A percentile compares a stretch with the other conserved stretches of the same genome.
phyloP scores from a whole-genome alignment of 2,888 invertebrate species.

The Pheosia tremula region DNA sequence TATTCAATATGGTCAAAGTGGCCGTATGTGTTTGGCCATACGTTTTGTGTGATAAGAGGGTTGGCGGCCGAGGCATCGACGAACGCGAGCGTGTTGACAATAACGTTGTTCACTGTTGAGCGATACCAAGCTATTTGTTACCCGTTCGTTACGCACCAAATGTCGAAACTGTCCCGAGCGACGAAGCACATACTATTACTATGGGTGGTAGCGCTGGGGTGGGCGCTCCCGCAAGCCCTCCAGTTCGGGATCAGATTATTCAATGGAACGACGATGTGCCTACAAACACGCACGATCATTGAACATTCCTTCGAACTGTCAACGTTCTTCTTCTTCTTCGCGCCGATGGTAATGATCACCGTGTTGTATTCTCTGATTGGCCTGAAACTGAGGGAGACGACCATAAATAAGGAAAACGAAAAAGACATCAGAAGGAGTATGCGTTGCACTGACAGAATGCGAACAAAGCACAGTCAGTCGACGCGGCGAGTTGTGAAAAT shows the following conservation, averaged over 20 bases:
- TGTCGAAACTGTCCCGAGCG: slow-evolving; percentile 94
- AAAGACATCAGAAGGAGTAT: slow-evolving; percentile 50
- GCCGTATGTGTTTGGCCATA: slow-evolving; percentile 91
- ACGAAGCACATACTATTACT: slow-evolving; percentile 91
- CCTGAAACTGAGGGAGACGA: slow-evolving; percentile 82
- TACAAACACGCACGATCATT: slow-evolving; percentile 79
- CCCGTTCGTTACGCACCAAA: slow-evolving; percentile 89
- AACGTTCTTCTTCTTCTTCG: slow-evolving; percentile 89
- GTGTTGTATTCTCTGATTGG: slow-evolving; percentile 89
- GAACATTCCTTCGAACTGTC: slow-evolving; percentile 89
- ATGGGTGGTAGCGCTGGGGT: slow-evolving; percentile 90
- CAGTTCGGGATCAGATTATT: slow-evolving; percentile 72
- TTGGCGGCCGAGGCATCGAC: slow-evolving; percentile 92
- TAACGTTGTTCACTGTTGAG: slow-evolving; percentile 94
- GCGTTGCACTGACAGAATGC: slow-evolving; percentile 51
- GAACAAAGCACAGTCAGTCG: slow-evolving; percentile 81
- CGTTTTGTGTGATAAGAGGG: slow-evolving; percentile 91
- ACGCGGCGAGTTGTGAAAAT: slow-evolving; percentile 89
- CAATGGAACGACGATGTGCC: slow-evolving; percentile 72
- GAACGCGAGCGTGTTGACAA: slow-evolving; percentile 91
- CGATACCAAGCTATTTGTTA: slow-evolving; percentile 87
- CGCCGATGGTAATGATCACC: slow-evolving; percentile 90
- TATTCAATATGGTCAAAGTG: slow-evolving; percentile 91
- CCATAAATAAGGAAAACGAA: slow-evolving; percentile 52
- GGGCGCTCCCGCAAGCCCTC: slow-evolving; percentile 89